phyloP scores from a whole-genome alignment of 2,888 invertebrate species.

The Gasteruption jaculator region DNA sequence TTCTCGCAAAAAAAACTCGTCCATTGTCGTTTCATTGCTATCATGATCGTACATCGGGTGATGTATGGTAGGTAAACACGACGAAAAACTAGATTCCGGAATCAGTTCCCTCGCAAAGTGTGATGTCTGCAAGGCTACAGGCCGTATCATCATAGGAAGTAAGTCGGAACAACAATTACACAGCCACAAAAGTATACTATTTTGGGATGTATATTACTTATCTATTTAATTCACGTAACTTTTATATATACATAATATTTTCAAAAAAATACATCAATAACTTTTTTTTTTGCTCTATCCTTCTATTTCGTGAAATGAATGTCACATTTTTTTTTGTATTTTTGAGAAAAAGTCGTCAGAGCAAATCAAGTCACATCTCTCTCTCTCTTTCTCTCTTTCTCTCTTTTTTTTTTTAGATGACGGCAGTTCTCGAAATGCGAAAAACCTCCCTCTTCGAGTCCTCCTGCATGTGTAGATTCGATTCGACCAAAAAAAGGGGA shows the following conservation, averaged over 20 bases:
- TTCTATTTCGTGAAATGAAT: no score
- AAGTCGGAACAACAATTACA: slow-evolving; percentile 44
- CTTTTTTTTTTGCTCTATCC: slow-evolving; percentile 29
- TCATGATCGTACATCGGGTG: slow-evolving; percentile 49
- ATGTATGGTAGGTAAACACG: slow-evolving; percentile 50
- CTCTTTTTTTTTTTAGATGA: no score
- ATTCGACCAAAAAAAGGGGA: no score
- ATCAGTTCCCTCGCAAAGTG: slow-evolving; percentile 50
- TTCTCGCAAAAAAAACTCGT: slow-evolving; percentile 4
- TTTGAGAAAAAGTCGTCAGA: no score
- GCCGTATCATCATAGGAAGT: slow-evolving; percentile 50
- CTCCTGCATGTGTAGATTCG: no score
- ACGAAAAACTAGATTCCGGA: slow-evolving; percentile 49
- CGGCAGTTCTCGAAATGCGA: no score
- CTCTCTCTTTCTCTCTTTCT: no score
- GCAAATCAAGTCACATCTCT: no score
- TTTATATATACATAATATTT: slow-evolving; percentile 24
- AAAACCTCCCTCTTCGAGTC: no score
- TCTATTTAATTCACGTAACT: slow-evolving; percentile 16
- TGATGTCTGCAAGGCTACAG: slow-evolving; percentile 49
- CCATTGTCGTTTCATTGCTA: slow-evolving; percentile 43
- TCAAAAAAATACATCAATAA: slow-evolving; percentile 24
- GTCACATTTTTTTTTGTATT: no score
- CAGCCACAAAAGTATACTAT: slow-evolving; percentile 37
- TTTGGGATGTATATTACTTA: slow-evolving; percentile 30